Conservation (phyloP, 1,140 invertebrate species). For the Pachypeltis micranthus region DNA sequence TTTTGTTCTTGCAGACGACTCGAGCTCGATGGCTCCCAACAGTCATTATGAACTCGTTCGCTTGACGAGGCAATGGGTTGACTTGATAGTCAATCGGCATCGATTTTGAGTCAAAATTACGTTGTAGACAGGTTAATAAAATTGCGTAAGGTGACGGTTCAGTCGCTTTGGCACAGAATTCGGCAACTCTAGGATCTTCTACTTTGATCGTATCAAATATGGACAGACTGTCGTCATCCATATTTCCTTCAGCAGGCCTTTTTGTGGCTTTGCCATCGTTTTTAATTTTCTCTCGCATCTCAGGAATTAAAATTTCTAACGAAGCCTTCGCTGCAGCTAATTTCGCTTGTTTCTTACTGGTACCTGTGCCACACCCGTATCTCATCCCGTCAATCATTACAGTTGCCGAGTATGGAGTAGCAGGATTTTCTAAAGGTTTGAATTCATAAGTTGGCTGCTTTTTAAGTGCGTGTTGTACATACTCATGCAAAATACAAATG, state of each 20-base stretch:
- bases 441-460: constrained; percentile 88
- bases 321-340: constrained; percentile 79
- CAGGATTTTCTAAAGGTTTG: constrained; percentile 85
- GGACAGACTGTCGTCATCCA: constrained; percentile 33
- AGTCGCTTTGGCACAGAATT: constrained; percentile 87
- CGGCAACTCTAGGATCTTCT: constrained; percentile 82
- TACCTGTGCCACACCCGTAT: constrained; percentile 84
- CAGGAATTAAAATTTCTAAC: constrained; percentile 84
- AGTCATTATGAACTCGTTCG: constrained; percentile 88
- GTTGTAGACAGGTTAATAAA: constrained; percentile 78
- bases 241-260: neutral
- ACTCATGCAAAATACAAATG: constrained; percentile 94
- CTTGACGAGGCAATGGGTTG: constrained; percentile 79
- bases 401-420: constrained; percentile 84
- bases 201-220: constrained; percentile 91
- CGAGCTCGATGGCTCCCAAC: constrained; percentile 83
- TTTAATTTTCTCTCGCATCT: constrained; percentile 58
- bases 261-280: constrained; percentile 17
- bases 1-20: constrained; percentile 88
- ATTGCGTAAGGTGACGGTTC: constrained; percentile 91
- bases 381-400: constrained; percentile 84
- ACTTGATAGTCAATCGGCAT: constrained; percentile 79
- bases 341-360: constrained; percentile 91
- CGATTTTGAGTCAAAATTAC: constrained; percentile 82
- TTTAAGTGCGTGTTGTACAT: constrained; percentile 85